A percentile compares a stretch with the other conserved stretches of the same genome.
Conservation (phyloP, 1,140 invertebrate species). For the Latrodectus geometricus region DNA sequence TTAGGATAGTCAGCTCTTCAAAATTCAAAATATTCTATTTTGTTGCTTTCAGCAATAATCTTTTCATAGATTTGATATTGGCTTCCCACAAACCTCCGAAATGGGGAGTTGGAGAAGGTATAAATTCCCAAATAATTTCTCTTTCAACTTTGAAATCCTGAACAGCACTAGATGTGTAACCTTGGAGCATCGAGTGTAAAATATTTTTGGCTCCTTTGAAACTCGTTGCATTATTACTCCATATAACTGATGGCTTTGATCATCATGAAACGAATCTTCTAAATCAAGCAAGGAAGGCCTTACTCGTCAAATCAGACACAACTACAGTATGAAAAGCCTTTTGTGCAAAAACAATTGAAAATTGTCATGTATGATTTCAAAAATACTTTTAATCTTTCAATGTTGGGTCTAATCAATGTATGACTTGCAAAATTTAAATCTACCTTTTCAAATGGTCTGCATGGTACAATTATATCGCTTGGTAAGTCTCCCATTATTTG, state of each 20-base stretch:
- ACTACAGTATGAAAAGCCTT: conserved; percentile 62
- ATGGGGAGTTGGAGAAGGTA: conserved; percentile 68
- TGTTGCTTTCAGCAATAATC: conserved; percentile 30
- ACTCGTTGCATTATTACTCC: conserved; percentile 67
- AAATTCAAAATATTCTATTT: neutral
- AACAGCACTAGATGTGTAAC: neutral
- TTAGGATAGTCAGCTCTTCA: conserved; percentile 7
- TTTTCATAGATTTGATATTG: no score
- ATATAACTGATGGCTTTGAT: conserved; percentile 64
- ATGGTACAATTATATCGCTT: neutral
- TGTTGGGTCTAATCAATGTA: neutral
- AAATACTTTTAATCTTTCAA: neutral
- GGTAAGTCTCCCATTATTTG: conserved; percentile 12
- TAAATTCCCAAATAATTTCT: conserved; percentile 66
- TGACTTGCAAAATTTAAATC: conserved; percentile 8
- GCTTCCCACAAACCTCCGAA: conserved; percentile 65
- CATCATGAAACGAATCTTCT: conserved; percentile 64
- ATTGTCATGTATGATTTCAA: conserved; percentile 42
- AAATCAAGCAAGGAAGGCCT: conserved; percentile 65
- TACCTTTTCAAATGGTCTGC: neutral
- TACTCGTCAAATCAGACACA: conserved; percentile 39
- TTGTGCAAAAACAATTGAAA: conserved; percentile 59
- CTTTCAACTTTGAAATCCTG: neutral
- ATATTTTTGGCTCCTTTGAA: no score
- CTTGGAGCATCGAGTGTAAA: neutral